These are phyloP conservation scores for Cantharis flavilabris DNA, from an alignment of 2,888 invertebrate genomes.

Conservation along the genomic window DNA sequence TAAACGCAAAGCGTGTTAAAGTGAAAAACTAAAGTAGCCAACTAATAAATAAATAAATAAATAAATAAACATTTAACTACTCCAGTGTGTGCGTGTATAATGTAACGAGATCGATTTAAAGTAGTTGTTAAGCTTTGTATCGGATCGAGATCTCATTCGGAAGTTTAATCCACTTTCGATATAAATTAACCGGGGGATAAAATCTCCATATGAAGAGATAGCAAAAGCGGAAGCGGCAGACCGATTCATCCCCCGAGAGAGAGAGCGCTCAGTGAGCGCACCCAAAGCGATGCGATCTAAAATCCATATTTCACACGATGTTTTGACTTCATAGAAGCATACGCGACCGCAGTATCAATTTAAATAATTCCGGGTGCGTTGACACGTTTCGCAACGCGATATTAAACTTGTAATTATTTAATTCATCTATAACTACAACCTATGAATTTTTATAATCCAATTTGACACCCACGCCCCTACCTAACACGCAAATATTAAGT, in stretches of 20 bases:
- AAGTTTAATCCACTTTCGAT: constrained; percentile 49
- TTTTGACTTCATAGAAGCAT: constrained; percentile 26
- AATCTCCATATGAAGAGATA: constrained; percentile 32
- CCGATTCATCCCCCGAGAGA: too few species aligned
- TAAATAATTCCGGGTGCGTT: constrained; percentile 40
- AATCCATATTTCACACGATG: neutral
- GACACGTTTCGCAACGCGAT: constrained; percentile 36
- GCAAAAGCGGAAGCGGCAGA: too few species aligned
- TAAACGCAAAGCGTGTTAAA: neutral
- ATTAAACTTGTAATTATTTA: constrained; percentile 28
- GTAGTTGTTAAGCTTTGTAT: constrained; percentile 49
- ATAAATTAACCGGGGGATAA: constrained; percentile 49
- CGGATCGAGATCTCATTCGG: constrained; percentile 49
- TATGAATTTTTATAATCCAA: constrained; percentile 30
- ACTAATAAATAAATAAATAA: constrained; percentile 17
- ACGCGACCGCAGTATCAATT: constrained; percentile 43
- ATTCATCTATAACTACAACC: constrained; percentile 22
- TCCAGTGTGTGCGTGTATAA: constrained; percentile 41
- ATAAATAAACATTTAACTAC: constrained; percentile 22
- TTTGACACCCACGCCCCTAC: constrained; percentile 21
- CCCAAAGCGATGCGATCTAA: neutral
- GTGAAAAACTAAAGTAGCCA: constrained; percentile 11
- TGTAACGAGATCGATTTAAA: constrained; percentile 48
- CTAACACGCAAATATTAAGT: neutral
- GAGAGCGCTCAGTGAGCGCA: neutral